Conservation (phyloP, 92 coral and sea anemone species). For the Phenganax marumi region DNA sequence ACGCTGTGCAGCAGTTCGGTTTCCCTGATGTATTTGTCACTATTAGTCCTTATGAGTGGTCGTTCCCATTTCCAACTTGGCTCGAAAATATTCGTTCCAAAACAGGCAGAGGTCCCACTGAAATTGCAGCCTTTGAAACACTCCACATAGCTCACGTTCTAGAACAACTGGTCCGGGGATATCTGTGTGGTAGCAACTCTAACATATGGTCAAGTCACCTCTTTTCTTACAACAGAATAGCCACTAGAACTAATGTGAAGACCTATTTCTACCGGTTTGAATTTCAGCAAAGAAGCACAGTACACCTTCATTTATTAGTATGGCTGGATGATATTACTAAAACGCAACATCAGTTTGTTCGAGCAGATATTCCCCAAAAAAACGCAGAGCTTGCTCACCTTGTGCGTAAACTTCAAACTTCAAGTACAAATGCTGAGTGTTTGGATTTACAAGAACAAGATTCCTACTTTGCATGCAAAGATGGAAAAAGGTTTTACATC, state of each 20-base stretch:
- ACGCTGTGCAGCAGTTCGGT: constrained; percentile 32
- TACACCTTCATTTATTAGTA: constrained; percentile 24
- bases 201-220: constrained; percentile 10
- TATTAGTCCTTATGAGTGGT: background rate
- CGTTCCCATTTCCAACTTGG: constrained; percentile 32
- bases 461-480: no score
- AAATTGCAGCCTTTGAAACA: constrained; percentile 16
- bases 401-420: background rate
- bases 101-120: constrained; percentile 12
- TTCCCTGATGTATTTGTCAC: constrained; percentile 27
- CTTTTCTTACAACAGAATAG: background rate
- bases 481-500: background rate
- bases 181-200: constrained; percentile 26
- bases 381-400: background rate
- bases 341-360: background rate
- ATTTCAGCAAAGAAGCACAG: constrained; percentile 39
- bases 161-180: constrained; percentile 29
- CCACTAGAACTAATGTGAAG: background rate
- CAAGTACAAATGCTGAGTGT: background rate
- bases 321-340: constrained; percentile 13
- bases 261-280: constrained; percentile 39
- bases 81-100: background rate
- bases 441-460: constrained; percentile 9
- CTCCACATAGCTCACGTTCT: background rate
- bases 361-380: background rate